A percentile compares a stretch with the other conserved stretches of the same genome.
These are phyloP conservation scores for Eupleurogrammus muticus DNA, from an alignment of 2,797 vertebrate species.

Conservation along the genomic window DNA sequence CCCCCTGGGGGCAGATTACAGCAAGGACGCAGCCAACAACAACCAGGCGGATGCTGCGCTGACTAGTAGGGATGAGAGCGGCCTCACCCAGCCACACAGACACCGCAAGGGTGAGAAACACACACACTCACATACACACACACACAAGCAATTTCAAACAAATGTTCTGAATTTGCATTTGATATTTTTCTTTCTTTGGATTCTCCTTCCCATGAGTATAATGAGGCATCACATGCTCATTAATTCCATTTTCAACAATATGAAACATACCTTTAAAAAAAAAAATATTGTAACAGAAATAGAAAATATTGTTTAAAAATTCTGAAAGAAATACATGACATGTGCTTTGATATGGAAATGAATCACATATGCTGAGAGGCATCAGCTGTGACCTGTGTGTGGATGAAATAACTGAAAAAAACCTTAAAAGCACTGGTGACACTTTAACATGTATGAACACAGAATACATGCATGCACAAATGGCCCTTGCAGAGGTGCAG, in stretches of 20 bases:
- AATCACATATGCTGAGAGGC: neutral
- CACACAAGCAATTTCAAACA: neutral
- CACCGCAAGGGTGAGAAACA: slow-evolving; percentile 92
- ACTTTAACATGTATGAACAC: neutral
- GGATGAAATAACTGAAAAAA: neutral
- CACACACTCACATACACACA: neutral
- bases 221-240: neutral
- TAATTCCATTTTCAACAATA: neutral
- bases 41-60: slow-evolving; percentile 93
- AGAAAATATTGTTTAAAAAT: neutral
- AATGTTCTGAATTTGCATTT: neutral
- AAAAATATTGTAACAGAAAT: neutral
- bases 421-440: slow-evolving; percentile 14
- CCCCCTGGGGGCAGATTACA: slow-evolving; percentile 93
- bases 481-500: neutral
- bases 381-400: neutral
- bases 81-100: slow-evolving; percentile 88
- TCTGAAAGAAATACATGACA: neutral
- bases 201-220: neutral
- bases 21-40: slow-evolving; percentile 95
- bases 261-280: neutral
- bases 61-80: slow-evolving; percentile 97
- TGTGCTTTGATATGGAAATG: no score
- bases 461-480: slow-evolving; percentile 29
- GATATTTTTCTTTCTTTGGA: neutral